These are phyloP conservation scores for Drosophila macrospina DNA, from an alignment of 2,888 invertebrate species.

Conservation along the genomic window DNA sequence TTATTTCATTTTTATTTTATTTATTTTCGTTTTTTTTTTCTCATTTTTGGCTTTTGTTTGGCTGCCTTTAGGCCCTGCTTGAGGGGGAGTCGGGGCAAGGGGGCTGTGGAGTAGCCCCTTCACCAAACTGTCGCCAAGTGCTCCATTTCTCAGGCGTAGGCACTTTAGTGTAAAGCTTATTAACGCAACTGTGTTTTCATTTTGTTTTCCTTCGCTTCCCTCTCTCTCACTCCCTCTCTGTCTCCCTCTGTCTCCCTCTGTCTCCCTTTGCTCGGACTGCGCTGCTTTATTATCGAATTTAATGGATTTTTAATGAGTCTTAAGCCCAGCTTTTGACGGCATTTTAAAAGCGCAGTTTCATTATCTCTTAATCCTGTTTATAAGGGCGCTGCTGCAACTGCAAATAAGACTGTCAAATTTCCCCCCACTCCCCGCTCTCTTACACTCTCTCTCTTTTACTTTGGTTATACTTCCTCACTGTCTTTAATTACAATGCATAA, in stretches of 20 bases:
- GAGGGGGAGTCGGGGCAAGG: background rate
- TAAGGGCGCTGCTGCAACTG: slow-evolving; percentile 33
- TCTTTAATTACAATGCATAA: background rate
- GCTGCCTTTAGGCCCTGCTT: slow-evolving; percentile 3
- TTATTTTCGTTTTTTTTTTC: slow-evolving; percentile 12
- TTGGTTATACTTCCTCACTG: slow-evolving; percentile 11
- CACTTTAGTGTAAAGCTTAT: slow-evolving; percentile 70
- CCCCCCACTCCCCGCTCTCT: background rate
- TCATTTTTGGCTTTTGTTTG: slow-evolving; percentile 28
- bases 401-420: slow-evolving; percentile 1
- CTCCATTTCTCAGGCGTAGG: slow-evolving; percentile 60
- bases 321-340: slow-evolving; percentile 76
- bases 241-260: background rate
- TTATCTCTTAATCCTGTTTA: slow-evolving; percentile 75
- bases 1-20: slow-evolving; percentile 21
- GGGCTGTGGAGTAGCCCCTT: slow-evolving; percentile 2
- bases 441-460: background rate
- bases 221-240: slow-evolving; percentile 2
- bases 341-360: slow-evolving; percentile 66
- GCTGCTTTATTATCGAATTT: slow-evolving; percentile 64
- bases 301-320: slow-evolving; percentile 77
- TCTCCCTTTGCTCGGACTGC: background rate
- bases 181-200: slow-evolving; percentile 64
- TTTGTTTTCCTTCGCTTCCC: slow-evolving; percentile 24
- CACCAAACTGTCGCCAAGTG: slow-evolving; percentile 74